Percentiles rank a stretch among this genome's conserved stretches.
phyloP scores from a whole-genome alignment of 1,140 invertebrate species.

The Meloidogyne chitwoodi region DNA sequence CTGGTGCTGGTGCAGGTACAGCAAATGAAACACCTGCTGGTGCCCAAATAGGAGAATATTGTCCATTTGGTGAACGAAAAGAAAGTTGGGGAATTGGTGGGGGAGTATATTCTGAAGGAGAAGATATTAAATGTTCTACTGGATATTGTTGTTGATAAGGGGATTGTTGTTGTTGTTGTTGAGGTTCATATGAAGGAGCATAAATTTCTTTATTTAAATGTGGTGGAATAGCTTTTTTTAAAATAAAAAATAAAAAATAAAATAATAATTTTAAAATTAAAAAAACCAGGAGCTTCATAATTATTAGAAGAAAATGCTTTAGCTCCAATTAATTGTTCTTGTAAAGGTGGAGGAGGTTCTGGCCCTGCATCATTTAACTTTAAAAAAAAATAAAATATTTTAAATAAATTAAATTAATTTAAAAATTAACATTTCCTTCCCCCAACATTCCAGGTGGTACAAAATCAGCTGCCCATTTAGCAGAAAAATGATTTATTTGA shows the following conservation, averaged over 20 bases:
- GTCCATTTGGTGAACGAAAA: slow-evolving; percentile 10
- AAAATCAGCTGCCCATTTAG: slow-evolving; percentile 11
- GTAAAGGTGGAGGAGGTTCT: not conserved
- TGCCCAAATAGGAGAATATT: slow-evolving; percentile 14
- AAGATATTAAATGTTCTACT: not conserved
- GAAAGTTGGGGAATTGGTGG: not conserved
- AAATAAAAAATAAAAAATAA: not conserved
- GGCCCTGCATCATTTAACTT: slow-evolving; percentile 1
- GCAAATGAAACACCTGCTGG: slow-evolving; percentile 11
- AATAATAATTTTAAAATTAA: not conserved
- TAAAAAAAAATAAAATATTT: not conserved
- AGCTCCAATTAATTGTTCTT: not conserved
- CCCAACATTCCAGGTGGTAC: not conserved
- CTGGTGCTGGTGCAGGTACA: slow-evolving; percentile 9
- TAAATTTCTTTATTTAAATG: not conserved
- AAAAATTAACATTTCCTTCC: not conserved
- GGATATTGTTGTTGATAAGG: slow-evolving; percentile 2
- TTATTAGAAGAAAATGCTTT: not conserved
- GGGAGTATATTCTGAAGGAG: not conserved
- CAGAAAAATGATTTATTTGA: not conserved
- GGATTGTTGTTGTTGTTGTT: not conserved
- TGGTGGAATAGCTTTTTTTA: not conserved
- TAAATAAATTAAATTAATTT: not conserved
- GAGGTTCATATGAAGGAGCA: not conserved
- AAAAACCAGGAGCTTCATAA: slow-evolving; percentile 7